Evolutionary conservation across 2,888 invertebrate species (phyloP).

Genomic region (Plutella xylostella): DNA sequence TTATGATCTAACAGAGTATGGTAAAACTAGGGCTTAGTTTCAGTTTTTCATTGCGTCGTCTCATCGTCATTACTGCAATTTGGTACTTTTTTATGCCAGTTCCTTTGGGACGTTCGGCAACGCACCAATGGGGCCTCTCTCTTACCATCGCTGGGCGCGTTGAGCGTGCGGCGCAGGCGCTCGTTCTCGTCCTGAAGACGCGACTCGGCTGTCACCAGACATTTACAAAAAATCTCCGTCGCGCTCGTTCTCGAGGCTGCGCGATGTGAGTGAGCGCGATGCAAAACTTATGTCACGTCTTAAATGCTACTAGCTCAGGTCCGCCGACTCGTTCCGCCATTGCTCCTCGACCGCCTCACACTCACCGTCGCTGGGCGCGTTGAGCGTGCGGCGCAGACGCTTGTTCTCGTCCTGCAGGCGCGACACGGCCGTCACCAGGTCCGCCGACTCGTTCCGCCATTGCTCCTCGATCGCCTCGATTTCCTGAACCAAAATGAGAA

Average conservation of each 20-base stretch:
- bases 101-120: no score
- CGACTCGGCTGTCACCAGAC: constrained; percentile 86
- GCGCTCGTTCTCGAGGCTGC: no score
- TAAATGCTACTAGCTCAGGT: no score
- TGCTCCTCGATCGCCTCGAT: constrained; percentile 96
- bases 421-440: constrained; percentile 85
- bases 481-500: constrained; percentile 80
- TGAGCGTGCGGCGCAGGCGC: constrained; percentile 71
- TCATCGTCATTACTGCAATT: no score
- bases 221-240: no score
- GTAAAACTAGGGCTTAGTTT: no score
- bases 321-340: constrained; percentile 93
- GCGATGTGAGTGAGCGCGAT: no score
- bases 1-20: no score
- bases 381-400: constrained; percentile 71
- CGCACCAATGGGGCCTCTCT: no score
- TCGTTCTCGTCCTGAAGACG: constrained; percentile 93
- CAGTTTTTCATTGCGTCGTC: no score
- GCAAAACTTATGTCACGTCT: no score
- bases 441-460: constrained; percentile 93
- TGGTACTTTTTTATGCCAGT: no score
- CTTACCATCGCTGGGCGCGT: constrained; percentile 59
- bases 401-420: constrained; percentile 93
- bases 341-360: constrained; percentile 96
- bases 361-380: constrained; percentile 57